These are phyloP conservation scores for Junonia oenone DNA, from an alignment of 2,888 invertebrate species.

Conservation along the genomic window DNA sequence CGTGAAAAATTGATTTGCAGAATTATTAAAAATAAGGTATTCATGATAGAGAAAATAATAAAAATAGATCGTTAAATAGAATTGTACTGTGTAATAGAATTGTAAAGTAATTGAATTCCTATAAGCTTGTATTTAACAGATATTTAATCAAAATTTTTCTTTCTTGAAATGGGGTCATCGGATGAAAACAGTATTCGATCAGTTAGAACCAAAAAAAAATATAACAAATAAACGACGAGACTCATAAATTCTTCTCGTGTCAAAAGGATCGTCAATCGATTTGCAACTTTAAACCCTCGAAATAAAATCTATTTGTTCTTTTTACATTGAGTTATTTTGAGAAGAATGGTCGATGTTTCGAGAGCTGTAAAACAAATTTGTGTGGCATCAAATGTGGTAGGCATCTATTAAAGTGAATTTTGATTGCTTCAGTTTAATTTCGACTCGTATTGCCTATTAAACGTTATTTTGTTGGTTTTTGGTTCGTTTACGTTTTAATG, in stretches of 20 bases:
- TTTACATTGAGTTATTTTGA: conserved; percentile 18
- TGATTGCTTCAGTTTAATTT: conserved; percentile 33
- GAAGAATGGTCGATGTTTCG: conserved; percentile 33
- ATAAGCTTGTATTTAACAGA: not conserved
- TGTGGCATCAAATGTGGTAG: conserved; percentile 34
- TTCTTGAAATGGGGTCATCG: conserved; percentile 4
- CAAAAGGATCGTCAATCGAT: not conserved
- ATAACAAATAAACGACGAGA: not conserved
- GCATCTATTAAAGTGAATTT: conserved; percentile 34
- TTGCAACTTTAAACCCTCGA: not conserved
- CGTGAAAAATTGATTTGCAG: too few relatives aligned
- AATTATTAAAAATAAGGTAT: too few relatives aligned
- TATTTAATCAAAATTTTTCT: not conserved
- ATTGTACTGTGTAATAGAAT: too few relatives aligned
- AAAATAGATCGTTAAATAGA: too few relatives aligned
- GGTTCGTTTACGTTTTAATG: conserved; percentile 18
- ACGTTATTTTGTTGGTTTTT: conserved; percentile 24
- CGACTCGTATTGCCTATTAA: conserved; percentile 32
- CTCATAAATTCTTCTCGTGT: conserved; percentile 10
- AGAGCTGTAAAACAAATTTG: conserved; percentile 40
- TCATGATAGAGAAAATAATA: too few relatives aligned
- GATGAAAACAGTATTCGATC: conserved; percentile 1
- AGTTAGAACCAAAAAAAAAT: not conserved
- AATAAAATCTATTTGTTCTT: conserved; percentile 12
- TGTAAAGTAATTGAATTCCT: too few relatives aligned